A percentile compares a stretch with the other conserved stretches of the same genome.
These are phyloP conservation scores for Orthonyx spaldingii DNA, from an alignment of 2,113 vertebrate genomes.

Conservation along the genomic window DNA sequence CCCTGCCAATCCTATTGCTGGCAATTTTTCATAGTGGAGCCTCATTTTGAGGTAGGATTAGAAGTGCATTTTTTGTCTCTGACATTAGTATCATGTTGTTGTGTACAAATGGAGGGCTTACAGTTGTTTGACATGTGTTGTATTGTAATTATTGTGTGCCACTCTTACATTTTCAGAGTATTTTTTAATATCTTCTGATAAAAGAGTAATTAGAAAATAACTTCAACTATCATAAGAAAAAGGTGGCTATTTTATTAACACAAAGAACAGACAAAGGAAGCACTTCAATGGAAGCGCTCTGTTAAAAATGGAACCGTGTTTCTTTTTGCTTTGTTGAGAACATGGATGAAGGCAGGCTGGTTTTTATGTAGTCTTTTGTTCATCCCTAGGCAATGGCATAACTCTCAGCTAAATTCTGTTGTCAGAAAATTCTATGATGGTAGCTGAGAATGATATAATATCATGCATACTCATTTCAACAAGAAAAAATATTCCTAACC, in stretches of 20 bases:
- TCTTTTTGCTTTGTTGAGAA: background rate
- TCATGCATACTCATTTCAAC: background rate
- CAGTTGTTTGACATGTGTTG: background rate
- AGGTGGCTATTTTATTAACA: background rate
- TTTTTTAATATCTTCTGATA: background rate
- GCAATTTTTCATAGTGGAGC: background rate
- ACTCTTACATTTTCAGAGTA: background rate
- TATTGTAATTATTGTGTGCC: background rate
- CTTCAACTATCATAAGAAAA: background rate
- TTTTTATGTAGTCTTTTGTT: conserved; percentile 5
- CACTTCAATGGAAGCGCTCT: background rate
- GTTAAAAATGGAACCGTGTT: background rate
- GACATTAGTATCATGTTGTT: background rate
- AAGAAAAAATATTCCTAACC: background rate
- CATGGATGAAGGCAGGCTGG: background rate
- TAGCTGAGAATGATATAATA: background rate
- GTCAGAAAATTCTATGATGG: background rate
- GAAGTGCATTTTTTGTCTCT: background rate
- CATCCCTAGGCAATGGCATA: background rate
- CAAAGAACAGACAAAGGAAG: background rate
- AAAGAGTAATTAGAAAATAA: background rate
- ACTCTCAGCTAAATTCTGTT: background rate
- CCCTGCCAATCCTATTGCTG: conserved; percentile 25
- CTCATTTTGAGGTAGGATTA: background rate
- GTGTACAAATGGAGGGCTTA: background rate